Percentiles rank a stretch among this genome's conserved stretches.
Conservation (phyloP, 2,113 vertebrate genomes). For the Ageneiosus marmoratus region DNA sequence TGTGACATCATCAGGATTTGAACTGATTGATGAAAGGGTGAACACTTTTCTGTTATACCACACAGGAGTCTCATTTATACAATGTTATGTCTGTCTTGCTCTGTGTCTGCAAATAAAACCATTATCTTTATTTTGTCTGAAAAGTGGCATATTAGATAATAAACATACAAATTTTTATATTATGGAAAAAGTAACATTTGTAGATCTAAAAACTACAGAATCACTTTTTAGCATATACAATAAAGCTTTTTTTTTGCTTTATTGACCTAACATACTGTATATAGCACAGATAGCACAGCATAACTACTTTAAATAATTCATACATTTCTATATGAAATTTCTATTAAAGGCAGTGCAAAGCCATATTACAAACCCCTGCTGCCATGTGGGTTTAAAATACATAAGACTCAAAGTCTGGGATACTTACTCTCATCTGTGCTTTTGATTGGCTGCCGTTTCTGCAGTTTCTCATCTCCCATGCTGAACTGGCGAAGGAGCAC, state of each 20-base stretch:
- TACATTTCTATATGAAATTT: background rate
- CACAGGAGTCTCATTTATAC: too few species aligned
- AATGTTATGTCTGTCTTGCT: too few species aligned
- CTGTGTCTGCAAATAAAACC: too few species aligned
- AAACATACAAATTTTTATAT: too few species aligned
- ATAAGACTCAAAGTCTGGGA: background rate
- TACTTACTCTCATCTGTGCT: constrained; percentile 89
- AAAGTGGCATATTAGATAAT: too few species aligned
- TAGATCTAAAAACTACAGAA: background rate
- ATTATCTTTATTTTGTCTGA: too few species aligned
- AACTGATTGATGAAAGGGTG: too few species aligned
- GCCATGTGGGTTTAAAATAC: background rate
- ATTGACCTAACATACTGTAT: background rate
- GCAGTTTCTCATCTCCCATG: constrained; percentile 85
- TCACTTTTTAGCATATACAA: background rate
- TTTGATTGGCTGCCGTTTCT: constrained; percentile 89
- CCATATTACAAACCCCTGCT: background rate
- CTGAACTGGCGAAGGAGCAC: constrained; percentile 92
- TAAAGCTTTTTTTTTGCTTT: background rate
- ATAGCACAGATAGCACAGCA: background rate
- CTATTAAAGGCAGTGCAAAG: background rate
- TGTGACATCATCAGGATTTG: too few species aligned
- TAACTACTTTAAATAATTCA: background rate
- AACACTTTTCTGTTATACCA: too few species aligned
- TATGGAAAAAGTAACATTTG: too few species aligned